Evolutionary conservation across 2,888 invertebrate genomes (phyloP), one percentile per base, ranked within the genome.

Genomic region (Timema cristinae): DNA sequence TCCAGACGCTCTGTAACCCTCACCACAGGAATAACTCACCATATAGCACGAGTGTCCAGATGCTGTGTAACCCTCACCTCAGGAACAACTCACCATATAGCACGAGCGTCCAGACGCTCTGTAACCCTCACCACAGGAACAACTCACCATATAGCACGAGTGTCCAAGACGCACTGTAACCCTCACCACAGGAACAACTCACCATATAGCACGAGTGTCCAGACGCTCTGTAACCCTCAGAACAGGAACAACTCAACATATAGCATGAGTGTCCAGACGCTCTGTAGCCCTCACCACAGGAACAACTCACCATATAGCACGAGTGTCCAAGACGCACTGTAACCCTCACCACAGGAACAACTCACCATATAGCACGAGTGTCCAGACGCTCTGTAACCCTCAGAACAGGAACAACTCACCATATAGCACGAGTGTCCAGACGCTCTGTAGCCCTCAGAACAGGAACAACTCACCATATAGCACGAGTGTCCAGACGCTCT

Each of bases 51-150:
- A n/a, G n/a, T n/a, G n/a, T n/a, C n/a, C n/a, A n/a, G n/a, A n/a
- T n/a, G n/a, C n/a, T n/a, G n/a, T 81, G 82, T 94, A 94, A 4
- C 94, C 94, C 15, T 84, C 79, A 5, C 86, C 88, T 84, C 95
- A 95, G 11, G 85, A 82, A 83, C 95, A 96, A 66, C 83, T 80
- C n/a, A n/a, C n/a, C n/a, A n/a, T n/a, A n/a, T n/a, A n/a, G n/a
- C n/a, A n/a, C n/a, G n/a, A n/a, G n/a, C n/a, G n/a, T n/a, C n/a
- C n/a, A n/a, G n/a, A n/a, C n/a, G n/a, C n/a, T n/a, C n/a, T 81
- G 82, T 94, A 94, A 4, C 94, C 94, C 15, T 84, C 79, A 5
- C 86, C 88, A 84, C 95, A 95, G 11, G 85, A 82, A 83, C 95
- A 96, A 66, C 83, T 80, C n/a, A n/a, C n/a, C n/a, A n/a, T n/a